Conservation (phyloP, 2,797 vertebrate species). For the Rhynchotus rufescens region DNA sequence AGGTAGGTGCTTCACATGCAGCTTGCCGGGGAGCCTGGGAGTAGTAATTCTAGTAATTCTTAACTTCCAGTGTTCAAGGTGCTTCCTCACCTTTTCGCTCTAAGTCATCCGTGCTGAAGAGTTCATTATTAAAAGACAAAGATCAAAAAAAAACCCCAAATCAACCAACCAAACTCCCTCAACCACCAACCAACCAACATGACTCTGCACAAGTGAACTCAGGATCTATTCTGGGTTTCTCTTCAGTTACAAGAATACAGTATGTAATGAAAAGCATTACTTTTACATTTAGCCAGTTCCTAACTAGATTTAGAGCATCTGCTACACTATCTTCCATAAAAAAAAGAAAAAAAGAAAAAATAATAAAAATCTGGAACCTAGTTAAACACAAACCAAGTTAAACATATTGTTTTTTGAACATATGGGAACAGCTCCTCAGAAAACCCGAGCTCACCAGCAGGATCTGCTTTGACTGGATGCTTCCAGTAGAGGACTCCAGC, state of each 20-base stretch:
- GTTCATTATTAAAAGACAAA: background rate
- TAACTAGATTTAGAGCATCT: background rate
- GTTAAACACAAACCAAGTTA: background rate
- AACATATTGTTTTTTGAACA: background rate
- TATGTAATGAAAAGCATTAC: fast-evolving
- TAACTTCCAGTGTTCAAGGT: background rate
- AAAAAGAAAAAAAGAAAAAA: too few species aligned
- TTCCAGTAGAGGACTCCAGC: background rate
- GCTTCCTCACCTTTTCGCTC: background rate
- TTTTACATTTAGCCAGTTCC: too few species aligned
- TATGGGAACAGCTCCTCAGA: constrained; percentile 6
- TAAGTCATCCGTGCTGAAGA: background rate
- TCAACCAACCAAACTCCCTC: background rate
- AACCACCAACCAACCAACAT: background rate
- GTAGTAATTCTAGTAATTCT: background rate
- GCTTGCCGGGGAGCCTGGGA: background rate
- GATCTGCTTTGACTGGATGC: background rate
- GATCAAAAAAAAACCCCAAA: background rate
- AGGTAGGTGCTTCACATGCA: background rate
- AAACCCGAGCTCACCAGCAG: background rate
- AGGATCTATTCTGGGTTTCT: background rate
- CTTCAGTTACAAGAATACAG: background rate
- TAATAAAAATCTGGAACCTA: background rate
- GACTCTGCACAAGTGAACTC: background rate
- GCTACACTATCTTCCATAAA: background rate